These are phyloP conservation scores for Agrilus biguttatus DNA, from an alignment of 2,888 invertebrate genomes.

Conservation along the genomic window DNA sequence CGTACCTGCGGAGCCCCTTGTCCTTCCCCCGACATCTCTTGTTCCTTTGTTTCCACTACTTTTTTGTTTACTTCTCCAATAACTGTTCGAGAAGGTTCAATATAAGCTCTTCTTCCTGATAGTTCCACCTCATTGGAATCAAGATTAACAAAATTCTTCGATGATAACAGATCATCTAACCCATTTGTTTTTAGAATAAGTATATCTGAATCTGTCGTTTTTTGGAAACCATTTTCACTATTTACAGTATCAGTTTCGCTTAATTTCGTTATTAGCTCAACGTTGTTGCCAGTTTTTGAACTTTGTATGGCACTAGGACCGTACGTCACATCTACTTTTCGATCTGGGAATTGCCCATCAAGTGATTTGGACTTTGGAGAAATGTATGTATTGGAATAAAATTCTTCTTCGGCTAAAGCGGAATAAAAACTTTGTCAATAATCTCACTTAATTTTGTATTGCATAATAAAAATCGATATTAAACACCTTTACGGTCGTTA, in stretches of 20 bases:
- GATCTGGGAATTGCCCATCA: conserved; percentile 4
- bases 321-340: conserved; percentile 15
- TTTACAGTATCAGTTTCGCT: conserved; percentile 23
- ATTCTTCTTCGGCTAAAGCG: conserved; percentile 25
- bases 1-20: conserved; percentile 46
- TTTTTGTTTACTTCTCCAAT: conserved; percentile 21
- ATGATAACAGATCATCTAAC: conserved; percentile 34
- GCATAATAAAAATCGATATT: no score
- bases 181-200: conserved; percentile 37
- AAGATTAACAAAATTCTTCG: conserved; percentile 39
- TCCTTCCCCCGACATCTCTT: conserved; percentile 57
- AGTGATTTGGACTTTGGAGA: conserved; percentile 48
- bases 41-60: conserved; percentile 4
- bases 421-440: no score
- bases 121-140: conserved; percentile 36
- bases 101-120: conserved; percentile 28
- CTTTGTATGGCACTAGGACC: conserved; percentile 16
- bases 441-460: no score
- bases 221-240: conserved; percentile 9
- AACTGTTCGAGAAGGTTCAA: conserved; percentile 42
- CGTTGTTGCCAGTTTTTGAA: conserved; percentile 10
- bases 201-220: conserved; percentile 37
- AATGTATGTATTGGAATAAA: conserved; percentile 49
- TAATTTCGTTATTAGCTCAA: conserved; percentile 19
- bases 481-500: no score